Base-by-base conservation (phyloP, 2,888 invertebrate species). In the Parnassius orleans region DNA sequence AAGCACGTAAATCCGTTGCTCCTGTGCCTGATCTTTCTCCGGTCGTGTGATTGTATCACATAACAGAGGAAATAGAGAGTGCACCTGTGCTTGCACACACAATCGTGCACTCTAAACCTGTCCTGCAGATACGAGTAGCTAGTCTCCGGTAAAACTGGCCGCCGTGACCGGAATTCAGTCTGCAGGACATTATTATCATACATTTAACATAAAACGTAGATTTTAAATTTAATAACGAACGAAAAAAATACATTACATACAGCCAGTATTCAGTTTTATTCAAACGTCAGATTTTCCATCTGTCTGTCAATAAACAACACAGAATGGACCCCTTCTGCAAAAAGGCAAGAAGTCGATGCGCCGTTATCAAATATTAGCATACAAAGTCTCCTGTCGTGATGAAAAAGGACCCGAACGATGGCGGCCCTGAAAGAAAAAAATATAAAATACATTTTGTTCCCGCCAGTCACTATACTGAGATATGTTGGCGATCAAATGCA, bases 331-430 rank as follows among this genome's bases (percentile, higher is more conserved):
- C 51, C 42, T 56, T 60, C 61, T 51, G 58, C 62, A 64, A 66
- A 61, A 66, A 66, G 51, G 61, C 67, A 66, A 67, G 63, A 63
- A 65, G 50, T 57, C 42, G 55, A 55, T 63, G 63, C 65, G 61
- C 66, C 71, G 68, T 74, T 77, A 76, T 76, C 78, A 72, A 74
- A 75, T 77, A 82, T 84, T 84, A 81, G 78, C 81, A 84, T 84
- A 83, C 79, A 83, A 81, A 82, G 80, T 83, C 80, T 61, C 60
- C 63, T 69, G 80, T 86, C 85, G 84, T 86, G 86, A 85, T 76
- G 72, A 70, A 76, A 75, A 77, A 69, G 67, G 70, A 66, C 66
- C 63, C 65, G 76, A 64, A 63, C 61, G 63, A 57, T 52, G 52
- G 69, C 69, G 67, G 66, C 66, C 66, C 64, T 70, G 68, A 68